A percentile compares a stretch with the other conserved stretches of the same genome.
Evolutionary conservation across 1,140 invertebrate species (phyloP).

Genomic region (Temnothorax curvispinosus): DNA sequence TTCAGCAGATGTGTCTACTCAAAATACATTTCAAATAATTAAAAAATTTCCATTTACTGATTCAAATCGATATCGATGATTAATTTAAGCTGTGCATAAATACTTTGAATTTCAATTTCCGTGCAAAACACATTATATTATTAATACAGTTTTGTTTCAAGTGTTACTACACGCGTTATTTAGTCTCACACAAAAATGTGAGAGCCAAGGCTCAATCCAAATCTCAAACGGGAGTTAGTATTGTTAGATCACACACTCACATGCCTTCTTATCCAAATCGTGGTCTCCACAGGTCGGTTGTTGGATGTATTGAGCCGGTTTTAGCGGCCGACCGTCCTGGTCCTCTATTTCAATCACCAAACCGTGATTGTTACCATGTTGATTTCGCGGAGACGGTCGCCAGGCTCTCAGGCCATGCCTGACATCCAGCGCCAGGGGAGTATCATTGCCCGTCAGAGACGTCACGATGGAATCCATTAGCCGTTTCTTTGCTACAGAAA

Average conservation of each 20-base stretch:
- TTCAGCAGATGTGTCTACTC: no score
- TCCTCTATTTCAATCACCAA: conserved; percentile 88
- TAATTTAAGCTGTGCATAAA: neutral
- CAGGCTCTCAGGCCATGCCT: conserved; percentile 80
- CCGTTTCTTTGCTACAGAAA: conserved; percentile 85
- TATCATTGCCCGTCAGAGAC: conserved; percentile 79
- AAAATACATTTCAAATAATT: neutral
- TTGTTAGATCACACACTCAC: conserved; percentile 86
- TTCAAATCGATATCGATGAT: neutral
- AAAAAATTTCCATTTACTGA: neutral
- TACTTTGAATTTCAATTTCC: neutral
- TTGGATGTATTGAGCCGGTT: conserved; percentile 86
- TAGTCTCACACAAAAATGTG: conserved; percentile 67
- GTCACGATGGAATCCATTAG: conserved; percentile 87
- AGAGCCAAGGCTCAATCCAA: conserved; percentile 58
- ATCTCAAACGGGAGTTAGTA: conserved; percentile 80
- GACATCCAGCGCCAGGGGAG: conserved; percentile 82
- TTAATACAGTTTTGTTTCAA: neutral
- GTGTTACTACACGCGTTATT: conserved; percentile 71
- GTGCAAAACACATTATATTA: neutral
- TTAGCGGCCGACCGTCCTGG: conserved; percentile 86
- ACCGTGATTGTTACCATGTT: conserved; percentile 86
- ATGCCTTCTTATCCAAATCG: conserved; percentile 84
- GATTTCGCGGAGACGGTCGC: conserved; percentile 72
- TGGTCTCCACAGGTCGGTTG: conserved; percentile 83